Evolutionary conservation across 2,888 invertebrate genomes (phyloP).

Genomic region (Onthophagus sagittarius): DNA sequence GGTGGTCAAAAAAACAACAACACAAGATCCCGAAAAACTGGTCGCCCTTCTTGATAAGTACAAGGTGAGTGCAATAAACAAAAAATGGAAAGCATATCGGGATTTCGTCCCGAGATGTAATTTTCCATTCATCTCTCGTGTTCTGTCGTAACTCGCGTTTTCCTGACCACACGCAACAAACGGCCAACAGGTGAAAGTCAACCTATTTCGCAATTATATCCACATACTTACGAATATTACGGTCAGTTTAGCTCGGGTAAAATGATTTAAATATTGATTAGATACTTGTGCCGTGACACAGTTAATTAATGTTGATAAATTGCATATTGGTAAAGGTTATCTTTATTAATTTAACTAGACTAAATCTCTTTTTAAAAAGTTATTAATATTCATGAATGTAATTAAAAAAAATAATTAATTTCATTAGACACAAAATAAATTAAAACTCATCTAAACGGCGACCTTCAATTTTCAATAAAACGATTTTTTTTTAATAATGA

Average conservation of each 20-base stretch:
- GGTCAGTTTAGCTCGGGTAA: not conserved
- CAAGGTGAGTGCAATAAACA: conserved; percentile 51
- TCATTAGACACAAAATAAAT: not conserved
- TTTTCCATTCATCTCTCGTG: not conserved
- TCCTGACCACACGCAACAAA: not conserved
- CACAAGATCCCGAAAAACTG: conserved; percentile 74
- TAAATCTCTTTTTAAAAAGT: not conserved
- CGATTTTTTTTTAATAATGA: not conserved
- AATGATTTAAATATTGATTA: not conserved
- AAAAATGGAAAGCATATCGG: no score
- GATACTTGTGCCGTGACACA: not conserved
- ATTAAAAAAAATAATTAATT: not conserved
- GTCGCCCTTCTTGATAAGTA: conserved; percentile 66
- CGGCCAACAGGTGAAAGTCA: not conserved
- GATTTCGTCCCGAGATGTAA: not conserved
- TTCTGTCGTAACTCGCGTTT: not conserved
- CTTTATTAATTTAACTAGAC: not conserved
- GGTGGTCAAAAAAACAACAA: conserved; percentile 68
- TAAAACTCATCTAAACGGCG: not conserved
- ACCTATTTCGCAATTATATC: not conserved
- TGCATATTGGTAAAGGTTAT: not conserved
- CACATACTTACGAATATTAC: not conserved
- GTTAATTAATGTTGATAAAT: not conserved
- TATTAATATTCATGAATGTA: not conserved
- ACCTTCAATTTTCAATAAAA: not conserved